Base-by-base conservation (phyloP, 2,797 vertebrate species). In the Orestias chungarensis region DNA sequence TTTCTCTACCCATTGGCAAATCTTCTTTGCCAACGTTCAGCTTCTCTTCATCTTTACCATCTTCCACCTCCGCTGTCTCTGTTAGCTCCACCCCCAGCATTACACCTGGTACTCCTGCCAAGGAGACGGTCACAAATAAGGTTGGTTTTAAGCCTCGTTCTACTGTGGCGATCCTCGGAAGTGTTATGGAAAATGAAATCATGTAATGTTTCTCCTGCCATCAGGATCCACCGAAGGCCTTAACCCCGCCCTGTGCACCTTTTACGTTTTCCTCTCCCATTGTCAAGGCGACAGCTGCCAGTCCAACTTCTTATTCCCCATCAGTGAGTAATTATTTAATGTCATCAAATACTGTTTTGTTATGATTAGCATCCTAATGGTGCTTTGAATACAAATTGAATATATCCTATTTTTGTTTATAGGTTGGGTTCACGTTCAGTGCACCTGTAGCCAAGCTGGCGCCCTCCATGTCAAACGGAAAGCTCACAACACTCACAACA, bases 221-320 rank as follows among this genome's bases (percentile, higher is more conserved):
- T 43, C 81, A 97, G 96, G 92, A 95, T 82, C 92, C 91, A 71
- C 81, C 90, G 75, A 72, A 80, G 3, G 86, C 92, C 67, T 91
- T 89, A 18, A 92, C 89, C 52, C 84, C 93, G 61, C 94, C 93
- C 69, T 95, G 91, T 86, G 93, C 94, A 64, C 90, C 95, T 11
- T 99, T 97, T 86, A 97, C 94, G 65, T 99, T 99, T 93, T 97
- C 98, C 82, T 97, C 96, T 81, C 97, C 98, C 31, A 97, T 98
- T 87, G 96, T 99, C 90, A 99, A 96, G 89, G 97, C 96, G 75
- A 97, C 96, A 68, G 95, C 96, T 94, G 91, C 95, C 71, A 96
- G 95, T 87, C 94, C 96, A 57, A 93, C 95, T 85, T 94, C 95
- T 88, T 95, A 96, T 83, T 93, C 94, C 0, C 92, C 95, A 40